Base-by-base conservation (phyloP, 2,113 vertebrate species). In the Lynx canadensis region DNA sequence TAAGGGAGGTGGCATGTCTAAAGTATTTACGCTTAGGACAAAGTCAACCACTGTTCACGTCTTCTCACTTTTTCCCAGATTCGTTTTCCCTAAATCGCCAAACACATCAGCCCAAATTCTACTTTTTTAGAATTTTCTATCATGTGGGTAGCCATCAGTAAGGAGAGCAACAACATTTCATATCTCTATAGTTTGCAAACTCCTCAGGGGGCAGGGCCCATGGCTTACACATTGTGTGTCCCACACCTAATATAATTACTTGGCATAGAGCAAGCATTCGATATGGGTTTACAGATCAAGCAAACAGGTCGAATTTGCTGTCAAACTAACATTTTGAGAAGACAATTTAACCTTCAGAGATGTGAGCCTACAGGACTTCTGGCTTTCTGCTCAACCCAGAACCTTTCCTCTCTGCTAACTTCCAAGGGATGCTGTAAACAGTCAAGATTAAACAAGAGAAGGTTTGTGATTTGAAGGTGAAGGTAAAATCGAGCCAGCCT, bases 161-260 rank as follows among this genome's bases (percentile, higher is more conserved):
- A n/a, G 60, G 4, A 25, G 2, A 87, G n/a, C 9, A 31, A 29
- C 71, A 29, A 36, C 4, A 73, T 15, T 14, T 48, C 13, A 12
- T 33, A n/a, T 45, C 29, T n/a, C 36, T 19, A 0, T 5, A 9
- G 73, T 55, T 36, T 18, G 27, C 21, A 33, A 66, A 45, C 31
- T 12, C 33, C 57, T 41, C 25, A 13, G 4, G 91, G 19, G 27
- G 9, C n/a, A 52, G 23, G 33, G 31, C 45, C 52, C 5, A 0
- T 1, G 1, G 41, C 27, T 9, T 7, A 5, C 1, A 13, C 52
- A 23, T 11, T 2, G 0, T 3, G 8, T 41, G 57, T 31, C 57
- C 45, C 45, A 18, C 36, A 1, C 48, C 29, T 36, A 41, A 10
- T 0, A 7, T 41, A 29, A 38, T 3, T 2, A 15, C n/a, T 16